phyloP scores from a whole-genome alignment of 2,113 vertebrate genomes.

The Puffinus mauretanicus region DNA sequence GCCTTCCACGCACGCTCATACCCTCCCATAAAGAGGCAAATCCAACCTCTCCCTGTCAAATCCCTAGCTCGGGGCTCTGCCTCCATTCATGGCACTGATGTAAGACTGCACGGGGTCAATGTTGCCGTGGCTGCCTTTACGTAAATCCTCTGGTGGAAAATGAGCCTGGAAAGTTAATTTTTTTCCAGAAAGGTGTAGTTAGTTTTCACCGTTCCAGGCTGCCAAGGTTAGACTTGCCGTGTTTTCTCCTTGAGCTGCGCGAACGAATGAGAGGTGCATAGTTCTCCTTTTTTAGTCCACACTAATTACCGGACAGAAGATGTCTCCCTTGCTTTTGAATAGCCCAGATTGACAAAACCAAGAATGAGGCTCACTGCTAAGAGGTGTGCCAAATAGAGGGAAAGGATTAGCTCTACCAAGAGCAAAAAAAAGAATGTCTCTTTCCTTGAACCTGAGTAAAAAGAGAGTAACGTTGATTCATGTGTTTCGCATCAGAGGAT shows the following conservation, averaged over 20 bases:
- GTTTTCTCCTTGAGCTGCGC: not conserved
- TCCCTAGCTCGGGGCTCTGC: not conserved
- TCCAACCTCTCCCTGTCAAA: not conserved
- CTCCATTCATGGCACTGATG: fast-evolving
- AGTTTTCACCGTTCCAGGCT: not conserved
- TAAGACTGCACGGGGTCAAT: fast-evolving
- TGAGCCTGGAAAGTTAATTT: not conserved
- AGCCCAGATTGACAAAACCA: not conserved
- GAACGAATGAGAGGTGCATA: not conserved
- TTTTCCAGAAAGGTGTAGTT: not conserved
- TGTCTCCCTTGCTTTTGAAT: not conserved
- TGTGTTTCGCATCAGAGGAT: not conserved
- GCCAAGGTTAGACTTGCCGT: not conserved
- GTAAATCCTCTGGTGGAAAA: not conserved
- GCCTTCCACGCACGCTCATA: fast-evolving
- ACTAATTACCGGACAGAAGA: not conserved
- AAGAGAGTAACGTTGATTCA: not conserved
- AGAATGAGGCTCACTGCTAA: not conserved
- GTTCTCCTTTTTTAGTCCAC: not conserved
- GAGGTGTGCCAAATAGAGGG: not conserved
- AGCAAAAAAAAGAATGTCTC: not conserved
- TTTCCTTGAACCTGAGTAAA: not conserved
- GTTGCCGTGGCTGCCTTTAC: not conserved
- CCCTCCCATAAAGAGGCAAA: not conserved
- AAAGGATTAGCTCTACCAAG: not conserved